Conservation (phyloP, 2,888 invertebrate species). For the Amiota communis region DNA sequence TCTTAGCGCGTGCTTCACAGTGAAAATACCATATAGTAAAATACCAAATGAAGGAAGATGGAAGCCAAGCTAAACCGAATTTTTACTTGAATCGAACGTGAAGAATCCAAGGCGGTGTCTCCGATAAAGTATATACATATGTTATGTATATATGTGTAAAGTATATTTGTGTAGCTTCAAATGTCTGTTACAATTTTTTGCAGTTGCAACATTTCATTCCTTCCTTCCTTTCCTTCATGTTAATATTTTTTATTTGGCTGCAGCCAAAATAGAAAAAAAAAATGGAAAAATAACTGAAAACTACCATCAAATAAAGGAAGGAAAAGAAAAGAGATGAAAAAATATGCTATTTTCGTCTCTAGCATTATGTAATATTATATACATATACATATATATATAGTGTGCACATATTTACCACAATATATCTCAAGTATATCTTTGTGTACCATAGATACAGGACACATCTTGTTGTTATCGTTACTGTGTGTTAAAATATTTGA, state of each 20-base stretch:
- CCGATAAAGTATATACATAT: too few species aligned
- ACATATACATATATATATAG: constrained; percentile 30
- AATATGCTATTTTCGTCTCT: constrained; percentile 63
- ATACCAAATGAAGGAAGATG: too few species aligned
- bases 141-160: too few species aligned
- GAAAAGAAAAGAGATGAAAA: constrained; percentile 19
- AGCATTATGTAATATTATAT: constrained; percentile 43
- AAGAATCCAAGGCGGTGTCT: too few species aligned
- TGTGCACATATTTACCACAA: neutral
- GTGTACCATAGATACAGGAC: too few species aligned
- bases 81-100: too few species aligned
- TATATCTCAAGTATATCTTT: too few species aligned
- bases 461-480: too few species aligned
- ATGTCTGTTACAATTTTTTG: neutral
- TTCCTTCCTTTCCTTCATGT: constrained; percentile 8
- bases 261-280: neutral
- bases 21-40: too few species aligned
- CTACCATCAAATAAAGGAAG: neutral
- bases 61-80: too few species aligned
- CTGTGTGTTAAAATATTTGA: too few species aligned
- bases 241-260: neutral
- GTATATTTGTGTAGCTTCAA: too few species aligned
- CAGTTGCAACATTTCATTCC: neutral
- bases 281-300: neutral
- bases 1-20: constrained; percentile 49